Evolutionary conservation across 2,113 vertebrate species (phyloP).

Genomic region (Lynx canadensis): DNA sequence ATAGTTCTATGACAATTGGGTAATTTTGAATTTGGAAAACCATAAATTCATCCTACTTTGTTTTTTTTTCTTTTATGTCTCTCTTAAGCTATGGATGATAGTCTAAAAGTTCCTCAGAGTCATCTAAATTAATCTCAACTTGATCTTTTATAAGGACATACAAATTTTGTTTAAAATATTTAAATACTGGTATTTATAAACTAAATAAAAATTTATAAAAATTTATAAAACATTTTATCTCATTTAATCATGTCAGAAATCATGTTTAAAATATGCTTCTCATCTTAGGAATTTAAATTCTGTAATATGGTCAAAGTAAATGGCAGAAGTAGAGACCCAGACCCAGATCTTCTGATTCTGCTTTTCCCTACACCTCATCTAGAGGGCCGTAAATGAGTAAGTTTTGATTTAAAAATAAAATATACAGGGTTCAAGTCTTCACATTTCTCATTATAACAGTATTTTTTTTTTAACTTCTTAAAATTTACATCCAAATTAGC

Average conservation of each 20-base stretch:
- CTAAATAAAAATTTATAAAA: too few species aligned
- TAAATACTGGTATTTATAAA: not conserved
- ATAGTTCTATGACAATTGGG: not conserved
- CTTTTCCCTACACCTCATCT: not conserved
- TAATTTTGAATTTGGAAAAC: conserved; percentile 36
- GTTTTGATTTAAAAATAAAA: not conserved
- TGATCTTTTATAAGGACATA: not conserved
- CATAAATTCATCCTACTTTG: not conserved
- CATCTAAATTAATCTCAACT: not conserved
- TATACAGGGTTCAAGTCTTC: not conserved
- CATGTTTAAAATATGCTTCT: not conserved
- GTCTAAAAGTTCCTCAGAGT: not conserved
- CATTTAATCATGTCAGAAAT: not conserved
- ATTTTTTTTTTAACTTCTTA: too few species aligned
- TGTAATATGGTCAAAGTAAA: not conserved
- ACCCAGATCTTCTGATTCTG: not conserved
- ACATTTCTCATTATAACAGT: not conserved
- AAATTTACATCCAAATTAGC: too few species aligned
- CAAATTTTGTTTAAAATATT: not conserved
- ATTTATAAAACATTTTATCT: not conserved
- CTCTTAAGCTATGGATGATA: not conserved
- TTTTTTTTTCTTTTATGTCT: not conserved
- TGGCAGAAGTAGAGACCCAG: not conserved
- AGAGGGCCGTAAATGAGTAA: not conserved
- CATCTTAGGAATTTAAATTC: not conserved